phyloP scores from a whole-genome alignment of 92 coral and sea anemone species.

The Umimayanthus chanpuru region DNA sequence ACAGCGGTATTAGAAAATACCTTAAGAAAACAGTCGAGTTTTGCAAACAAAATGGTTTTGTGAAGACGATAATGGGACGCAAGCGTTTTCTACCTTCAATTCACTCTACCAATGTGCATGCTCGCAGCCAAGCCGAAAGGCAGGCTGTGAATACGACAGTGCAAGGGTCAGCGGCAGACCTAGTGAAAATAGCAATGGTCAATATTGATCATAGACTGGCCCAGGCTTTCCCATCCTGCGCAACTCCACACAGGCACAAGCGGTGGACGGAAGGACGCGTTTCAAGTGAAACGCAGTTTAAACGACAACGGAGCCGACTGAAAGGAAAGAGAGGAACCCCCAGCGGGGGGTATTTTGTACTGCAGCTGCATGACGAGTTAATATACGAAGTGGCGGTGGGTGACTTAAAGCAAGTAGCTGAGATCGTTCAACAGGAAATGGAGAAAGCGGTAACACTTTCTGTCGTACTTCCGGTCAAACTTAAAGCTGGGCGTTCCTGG shows the following conservation, averaged over 20 bases:
- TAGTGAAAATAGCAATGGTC: slow-evolving; percentile 93
- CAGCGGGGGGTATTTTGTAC: slow-evolving; percentile 81
- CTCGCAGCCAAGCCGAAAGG: slow-evolving; percentile 93
- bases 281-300: slow-evolving; percentile 26
- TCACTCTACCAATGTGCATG: slow-evolving; percentile 78
- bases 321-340: slow-evolving; percentile 58
- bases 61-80: slow-evolving; percentile 80
- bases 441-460: slow-evolving; percentile 87
- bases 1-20: slow-evolving; percentile 76
- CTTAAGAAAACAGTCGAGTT: slow-evolving; percentile 81
- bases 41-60: slow-evolving; percentile 86
- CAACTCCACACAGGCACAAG: slow-evolving; percentile 76
- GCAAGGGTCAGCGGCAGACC: slow-evolving; percentile 99
- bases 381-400: slow-evolving; percentile 82
- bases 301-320: slow-evolving; percentile 55
- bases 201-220: slow-evolving; percentile 83
- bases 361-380: slow-evolving; percentile 94
- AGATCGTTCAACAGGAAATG: slow-evolving; percentile 87
- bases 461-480: slow-evolving; percentile 85
- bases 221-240: slow-evolving; percentile 71
- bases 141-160: slow-evolving; percentile 99
- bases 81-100: slow-evolving; percentile 87
- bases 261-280: neutral
- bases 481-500: slow-evolving; percentile 98
- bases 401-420: slow-evolving; percentile 78